Evolutionary conservation across 2,797 vertebrate genomes (phyloP).

Genomic region (Chrysocyon brachyurus): DNA sequence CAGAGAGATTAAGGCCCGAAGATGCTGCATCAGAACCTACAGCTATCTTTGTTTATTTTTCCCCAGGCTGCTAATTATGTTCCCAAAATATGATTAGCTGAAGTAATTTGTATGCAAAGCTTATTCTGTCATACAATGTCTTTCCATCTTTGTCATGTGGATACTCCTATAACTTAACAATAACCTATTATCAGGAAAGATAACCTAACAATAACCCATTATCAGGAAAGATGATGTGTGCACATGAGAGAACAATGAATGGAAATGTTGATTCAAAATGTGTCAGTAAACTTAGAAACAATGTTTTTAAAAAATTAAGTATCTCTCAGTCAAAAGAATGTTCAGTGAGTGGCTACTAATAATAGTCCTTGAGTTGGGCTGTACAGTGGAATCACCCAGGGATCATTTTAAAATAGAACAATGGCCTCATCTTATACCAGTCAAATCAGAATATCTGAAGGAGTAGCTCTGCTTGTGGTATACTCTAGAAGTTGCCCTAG

Average conservation of each 20-base stretch:
- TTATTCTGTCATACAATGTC: neutral
- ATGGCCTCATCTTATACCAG: neutral
- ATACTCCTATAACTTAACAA: neutral
- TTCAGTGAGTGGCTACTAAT: neutral
- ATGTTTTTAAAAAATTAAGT: slow-evolving; percentile 24
- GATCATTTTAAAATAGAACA: neutral
- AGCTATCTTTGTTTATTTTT: slow-evolving; percentile 73
- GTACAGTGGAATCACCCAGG: neutral
- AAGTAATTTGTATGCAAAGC: slow-evolving; percentile 17
- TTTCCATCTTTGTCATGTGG: neutral
- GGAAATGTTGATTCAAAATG: neutral
- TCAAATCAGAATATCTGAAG: neutral
- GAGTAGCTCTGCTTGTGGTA: no score
- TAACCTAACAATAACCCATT: slow-evolving; percentile 4
- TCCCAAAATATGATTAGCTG: slow-evolving; percentile 62
- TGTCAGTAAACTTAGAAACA: neutral
- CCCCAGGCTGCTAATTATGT: slow-evolving; percentile 75
- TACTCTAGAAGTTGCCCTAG: neutral
- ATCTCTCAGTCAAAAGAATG: neutral
- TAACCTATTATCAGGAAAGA: slow-evolving; percentile 1
- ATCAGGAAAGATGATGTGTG: neutral
- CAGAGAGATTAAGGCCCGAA: slow-evolving; percentile 46
- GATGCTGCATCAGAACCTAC: slow-evolving; percentile 32
- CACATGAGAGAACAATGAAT: neutral
- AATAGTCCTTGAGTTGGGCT: neutral